These are phyloP conservation scores for Manis crassicaudata DNA, from an alignment of 2,797 vertebrate genomes.

Conservation along the genomic window DNA sequence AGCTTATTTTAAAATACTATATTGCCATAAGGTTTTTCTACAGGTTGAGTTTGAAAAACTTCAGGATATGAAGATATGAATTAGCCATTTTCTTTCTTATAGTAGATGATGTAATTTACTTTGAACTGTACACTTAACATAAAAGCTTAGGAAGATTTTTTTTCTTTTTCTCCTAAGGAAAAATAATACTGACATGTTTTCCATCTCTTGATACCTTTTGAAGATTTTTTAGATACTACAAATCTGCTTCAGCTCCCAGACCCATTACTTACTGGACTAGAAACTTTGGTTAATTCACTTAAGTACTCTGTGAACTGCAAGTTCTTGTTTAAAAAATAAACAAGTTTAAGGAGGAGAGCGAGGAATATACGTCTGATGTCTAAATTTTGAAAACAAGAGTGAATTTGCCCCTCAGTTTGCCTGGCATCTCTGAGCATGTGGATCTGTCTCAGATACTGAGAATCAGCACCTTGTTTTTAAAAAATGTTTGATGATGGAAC, in stretches of 20 bases:
- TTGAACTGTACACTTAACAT: background rate
- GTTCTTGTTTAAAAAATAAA: background rate
- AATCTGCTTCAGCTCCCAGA: background rate
- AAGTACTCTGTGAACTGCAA: background rate
- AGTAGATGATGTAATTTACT: background rate
- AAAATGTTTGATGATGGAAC: background rate
- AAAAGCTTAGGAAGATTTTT: background rate
- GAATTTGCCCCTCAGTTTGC: background rate
- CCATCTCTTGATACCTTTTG: background rate
- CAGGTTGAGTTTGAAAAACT: background rate
- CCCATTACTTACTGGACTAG: background rate
- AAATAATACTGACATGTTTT: background rate
- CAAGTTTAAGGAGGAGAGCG: background rate
- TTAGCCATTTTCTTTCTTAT: background rate
- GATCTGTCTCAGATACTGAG: background rate
- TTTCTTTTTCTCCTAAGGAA: background rate
- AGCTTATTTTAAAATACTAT: background rate
- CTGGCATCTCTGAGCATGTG: background rate
- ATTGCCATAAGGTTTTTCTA: background rate
- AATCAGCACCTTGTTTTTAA: background rate
- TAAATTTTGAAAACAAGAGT: conserved; percentile 2
- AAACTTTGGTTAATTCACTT: conserved; percentile 13
- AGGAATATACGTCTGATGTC: background rate
- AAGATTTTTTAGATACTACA: background rate
- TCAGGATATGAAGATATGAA: background rate